Base-by-base conservation (phyloP, 2,797 vertebrate genomes). In the Morelia viridis region DNA sequence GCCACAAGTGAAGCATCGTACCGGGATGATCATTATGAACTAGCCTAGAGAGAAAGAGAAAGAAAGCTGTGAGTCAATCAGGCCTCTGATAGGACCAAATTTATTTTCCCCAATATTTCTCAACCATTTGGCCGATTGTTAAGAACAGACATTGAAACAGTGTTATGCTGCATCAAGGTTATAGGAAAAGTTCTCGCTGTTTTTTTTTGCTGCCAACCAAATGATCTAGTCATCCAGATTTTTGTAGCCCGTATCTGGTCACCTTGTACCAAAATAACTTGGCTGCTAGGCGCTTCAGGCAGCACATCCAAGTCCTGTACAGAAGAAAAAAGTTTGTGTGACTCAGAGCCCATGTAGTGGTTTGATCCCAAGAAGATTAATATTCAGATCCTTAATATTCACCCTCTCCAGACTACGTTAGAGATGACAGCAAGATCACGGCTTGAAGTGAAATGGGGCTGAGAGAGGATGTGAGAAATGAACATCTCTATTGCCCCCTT, bases 1-100 rank as follows among this genome's bases (percentile, higher is more conserved):
- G 87, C 98, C 98, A 92, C 99, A 99, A 0, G 98, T 99, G 96
- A 99, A 99, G 94, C 99, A 99, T 53, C 99, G 97, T 0, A 99
- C 97, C 0, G 98, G 98, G 94, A 99, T 99, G 76, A 99, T 99
- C 99, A 99, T 99, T 50, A 56, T 97, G 90, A 88, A 57, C n/a
- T 19, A 58, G 4, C 50, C 41, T 46, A 91, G 58, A 85, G 9
- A 88, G 60, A 62, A 41, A 53, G 12, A 19, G 56, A 31, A 15
- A 87, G 8, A 31, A 15, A 87, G 8, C 9, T 24, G 50, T 17
- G 31, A 85, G 5, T 87, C 85, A 90, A n/a, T 80, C 22, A 53
- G 19, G 53, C 8, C 19, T 28, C 24, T 28, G 4, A 80, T 22
- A 41, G 68, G 68, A 22, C 15, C 31, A 15, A 71, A 71, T 65